These are phyloP conservation scores for Rhamphomyia laevipes DNA, from an alignment of 2,888 invertebrate species.

Conservation along the genomic window DNA sequence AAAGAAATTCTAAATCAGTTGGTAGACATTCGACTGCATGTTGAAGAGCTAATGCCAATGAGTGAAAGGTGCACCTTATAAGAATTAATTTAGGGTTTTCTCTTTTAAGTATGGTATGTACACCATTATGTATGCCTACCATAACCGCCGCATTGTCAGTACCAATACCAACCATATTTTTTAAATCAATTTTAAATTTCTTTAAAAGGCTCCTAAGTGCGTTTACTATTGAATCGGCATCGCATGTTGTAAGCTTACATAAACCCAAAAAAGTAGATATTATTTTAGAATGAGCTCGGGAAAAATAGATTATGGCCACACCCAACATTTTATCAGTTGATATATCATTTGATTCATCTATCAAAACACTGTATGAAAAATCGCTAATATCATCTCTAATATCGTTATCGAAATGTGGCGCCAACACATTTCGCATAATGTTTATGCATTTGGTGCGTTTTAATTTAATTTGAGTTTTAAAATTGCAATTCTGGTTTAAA, in stretches of 20 bases:
- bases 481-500: too few species aligned
- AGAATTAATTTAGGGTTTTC: too few species aligned
- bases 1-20: background rate
- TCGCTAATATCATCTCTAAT: background rate
- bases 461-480: background rate
- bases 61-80: background rate
- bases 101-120: background rate
- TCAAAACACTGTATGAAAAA: background rate
- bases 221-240: background rate
- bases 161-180: background rate
- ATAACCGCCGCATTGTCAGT: background rate
- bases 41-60: background rate
- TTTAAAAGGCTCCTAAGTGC: background rate
- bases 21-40: background rate
- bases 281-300: background rate
- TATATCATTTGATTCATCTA: constrained; percentile 1
- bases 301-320: background rate
- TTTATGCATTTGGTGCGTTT: background rate
- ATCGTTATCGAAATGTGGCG: background rate
- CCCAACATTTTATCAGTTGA: background rate
- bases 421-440: background rate
- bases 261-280: background rate
- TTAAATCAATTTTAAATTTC: background rate
- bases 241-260: background rate
- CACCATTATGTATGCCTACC: background rate